Evolutionary conservation across 2,797 vertebrate species (phyloP).

Genomic region (Falco cherrug): DNA sequence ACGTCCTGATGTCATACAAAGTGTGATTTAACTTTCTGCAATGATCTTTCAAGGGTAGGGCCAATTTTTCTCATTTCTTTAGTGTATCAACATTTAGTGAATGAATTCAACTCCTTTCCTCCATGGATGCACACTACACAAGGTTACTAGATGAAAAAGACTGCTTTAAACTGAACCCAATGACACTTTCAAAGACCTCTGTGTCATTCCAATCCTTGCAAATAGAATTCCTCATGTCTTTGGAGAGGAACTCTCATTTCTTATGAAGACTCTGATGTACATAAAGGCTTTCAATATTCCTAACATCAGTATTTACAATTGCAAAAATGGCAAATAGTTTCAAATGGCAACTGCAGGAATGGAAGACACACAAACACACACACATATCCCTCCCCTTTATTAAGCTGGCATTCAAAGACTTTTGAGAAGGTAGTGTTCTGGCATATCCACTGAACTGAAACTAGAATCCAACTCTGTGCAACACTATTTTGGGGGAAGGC

Average conservation of each 20-base stretch:
- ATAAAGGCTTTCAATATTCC: background rate
- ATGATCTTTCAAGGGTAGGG: background rate
- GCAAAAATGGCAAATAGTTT: background rate
- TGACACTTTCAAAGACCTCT: background rate
- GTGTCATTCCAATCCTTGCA: background rate
- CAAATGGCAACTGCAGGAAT: background rate
- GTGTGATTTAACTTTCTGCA: background rate
- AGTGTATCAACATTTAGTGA: background rate
- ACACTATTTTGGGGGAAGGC: background rate
- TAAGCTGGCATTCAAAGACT: background rate
- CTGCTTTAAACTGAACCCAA: background rate
- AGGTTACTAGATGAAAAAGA: background rate
- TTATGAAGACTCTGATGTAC: background rate
- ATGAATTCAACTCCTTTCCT: background rate
- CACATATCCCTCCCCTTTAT: background rate
- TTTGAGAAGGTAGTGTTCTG: background rate
- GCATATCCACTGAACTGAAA: background rate
- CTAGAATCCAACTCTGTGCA: background rate
- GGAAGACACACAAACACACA: background rate
- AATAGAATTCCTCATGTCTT: background rate
- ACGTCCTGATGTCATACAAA: background rate
- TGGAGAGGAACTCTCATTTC: background rate
- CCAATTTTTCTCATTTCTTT: background rate
- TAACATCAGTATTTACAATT: background rate
- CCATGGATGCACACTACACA: background rate